Percentiles rank a stretch among this genome's conserved stretches.
Evolutionary conservation across 2,888 invertebrate species (phyloP).

Genomic region (Agrotis exclamationis): DNA sequence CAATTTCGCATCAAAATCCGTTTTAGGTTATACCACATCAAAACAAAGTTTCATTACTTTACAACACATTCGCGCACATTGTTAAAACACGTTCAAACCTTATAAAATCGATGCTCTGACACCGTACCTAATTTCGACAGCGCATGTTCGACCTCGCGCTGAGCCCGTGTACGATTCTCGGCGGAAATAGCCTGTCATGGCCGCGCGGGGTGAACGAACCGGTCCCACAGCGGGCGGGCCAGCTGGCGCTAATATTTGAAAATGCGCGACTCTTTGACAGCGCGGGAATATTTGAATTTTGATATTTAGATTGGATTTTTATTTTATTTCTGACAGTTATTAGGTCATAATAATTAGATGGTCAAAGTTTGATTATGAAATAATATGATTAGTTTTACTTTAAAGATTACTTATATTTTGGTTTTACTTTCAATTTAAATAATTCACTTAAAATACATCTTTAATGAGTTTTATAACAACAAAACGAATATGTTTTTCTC

Average conservation of each 20-base stretch:
- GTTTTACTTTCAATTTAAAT: not conserved
- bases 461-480: no score
- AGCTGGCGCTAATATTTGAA: slow-evolving; percentile 31
- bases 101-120: slow-evolving; percentile 48
- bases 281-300: slow-evolving; percentile 55
- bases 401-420: not conserved
- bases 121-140: slow-evolving; percentile 38
- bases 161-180: slow-evolving; percentile 55
- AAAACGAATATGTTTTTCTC: no score
- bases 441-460: not conserved
- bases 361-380: not conserved
- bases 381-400: not conserved
- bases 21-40: not conserved
- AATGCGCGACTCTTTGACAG: slow-evolving; percentile 45
- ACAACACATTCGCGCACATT: slow-evolving; percentile 25
- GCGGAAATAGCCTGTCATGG: slow-evolving; percentile 46
- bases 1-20: slow-evolving; percentile 4
- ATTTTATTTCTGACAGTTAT: not conserved
- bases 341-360: not conserved
- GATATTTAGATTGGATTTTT: not conserved
- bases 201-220: slow-evolving; percentile 53
- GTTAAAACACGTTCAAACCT: slow-evolving; percentile 21
- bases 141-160: slow-evolving; percentile 58
- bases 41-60: slow-evolving; percentile 3
- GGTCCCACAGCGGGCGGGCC: slow-evolving; percentile 1